Percentiles rank a stretch among this genome's conserved stretches.
These are phyloP conservation scores for Opisthocomus hoazin DNA, from an alignment of 2,113 vertebrate genomes.

Conservation along the genomic window DNA sequence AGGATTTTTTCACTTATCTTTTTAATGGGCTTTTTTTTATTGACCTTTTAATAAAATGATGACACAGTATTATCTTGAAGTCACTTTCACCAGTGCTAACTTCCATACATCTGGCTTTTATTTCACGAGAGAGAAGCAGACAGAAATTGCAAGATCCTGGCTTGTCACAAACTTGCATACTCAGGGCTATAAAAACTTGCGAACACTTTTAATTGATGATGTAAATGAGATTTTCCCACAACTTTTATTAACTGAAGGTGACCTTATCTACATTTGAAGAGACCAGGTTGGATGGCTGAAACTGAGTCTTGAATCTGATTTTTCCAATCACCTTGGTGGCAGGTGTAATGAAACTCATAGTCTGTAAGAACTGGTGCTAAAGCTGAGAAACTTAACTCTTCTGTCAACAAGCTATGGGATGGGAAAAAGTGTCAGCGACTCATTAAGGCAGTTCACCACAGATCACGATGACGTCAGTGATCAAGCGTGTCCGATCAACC, in stretches of 20 bases:
- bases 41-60: slow-evolving; percentile 26
- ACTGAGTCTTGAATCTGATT: background rate
- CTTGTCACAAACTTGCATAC: background rate
- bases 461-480: no score
- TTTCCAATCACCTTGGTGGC: background rate
- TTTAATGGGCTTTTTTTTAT: slow-evolving; percentile 7
- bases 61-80: background rate
- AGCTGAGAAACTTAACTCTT: background rate
- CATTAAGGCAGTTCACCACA: background rate
- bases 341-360: background rate
- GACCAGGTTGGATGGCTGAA: background rate
- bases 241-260: background rate
- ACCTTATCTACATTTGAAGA: background rate
- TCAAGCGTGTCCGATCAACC: background rate
- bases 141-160: background rate
- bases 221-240: background rate
- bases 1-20: slow-evolving; percentile 3
- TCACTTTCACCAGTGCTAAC: background rate
- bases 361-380: background rate
- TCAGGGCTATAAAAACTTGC: background rate
- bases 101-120: background rate
- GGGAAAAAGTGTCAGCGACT: background rate
- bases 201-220: background rate
- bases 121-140: background rate
- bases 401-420: background rate